phyloP scores from a whole-genome alignment of 1,140 invertebrate species.

The Hyles vespertilio region DNA sequence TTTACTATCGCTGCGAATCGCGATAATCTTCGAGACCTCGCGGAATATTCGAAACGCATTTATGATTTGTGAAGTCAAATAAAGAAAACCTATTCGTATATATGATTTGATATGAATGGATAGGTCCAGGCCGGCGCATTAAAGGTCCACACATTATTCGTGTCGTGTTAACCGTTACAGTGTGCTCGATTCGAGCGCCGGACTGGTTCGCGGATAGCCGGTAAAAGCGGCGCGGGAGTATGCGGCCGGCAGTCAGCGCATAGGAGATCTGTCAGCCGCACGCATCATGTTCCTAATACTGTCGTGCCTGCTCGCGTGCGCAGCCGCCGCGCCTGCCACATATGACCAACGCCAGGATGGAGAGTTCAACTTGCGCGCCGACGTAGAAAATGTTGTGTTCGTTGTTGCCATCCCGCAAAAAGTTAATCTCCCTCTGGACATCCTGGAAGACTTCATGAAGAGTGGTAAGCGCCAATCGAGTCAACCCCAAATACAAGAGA shows the following conservation, averaged over 20 bases:
- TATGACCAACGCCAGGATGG: constrained; percentile 80
- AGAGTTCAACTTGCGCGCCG: constrained; percentile 79
- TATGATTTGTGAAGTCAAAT: too few relatives aligned
- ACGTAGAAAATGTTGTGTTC: constrained; percentile 80
- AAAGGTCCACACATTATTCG: constrained; percentile 26
- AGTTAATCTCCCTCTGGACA: constrained; percentile 53
- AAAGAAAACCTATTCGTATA: too few relatives aligned
- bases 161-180: constrained; percentile 65
- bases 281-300: constrained; percentile 50
- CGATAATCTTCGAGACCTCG: too few relatives aligned
- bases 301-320: constrained; percentile 50
- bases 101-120: background rate
- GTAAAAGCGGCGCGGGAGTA: constrained; percentile 63
- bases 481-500: constrained; percentile 43
- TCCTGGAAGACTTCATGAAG: constrained; percentile 50
- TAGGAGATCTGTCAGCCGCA: constrained; percentile 34
- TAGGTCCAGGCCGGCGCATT: background rate
- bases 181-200: constrained; percentile 56
- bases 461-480: constrained; percentile 15
- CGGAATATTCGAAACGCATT: too few relatives aligned
- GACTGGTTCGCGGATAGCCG: constrained; percentile 54
- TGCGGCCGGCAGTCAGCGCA: constrained; percentile 40
- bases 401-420: constrained; percentile 76
- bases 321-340: constrained; percentile 82
- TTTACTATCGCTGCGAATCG: background rate